Conservation (phyloP, 2,797 vertebrate species). For the Trachops cirrhosus region DNA sequence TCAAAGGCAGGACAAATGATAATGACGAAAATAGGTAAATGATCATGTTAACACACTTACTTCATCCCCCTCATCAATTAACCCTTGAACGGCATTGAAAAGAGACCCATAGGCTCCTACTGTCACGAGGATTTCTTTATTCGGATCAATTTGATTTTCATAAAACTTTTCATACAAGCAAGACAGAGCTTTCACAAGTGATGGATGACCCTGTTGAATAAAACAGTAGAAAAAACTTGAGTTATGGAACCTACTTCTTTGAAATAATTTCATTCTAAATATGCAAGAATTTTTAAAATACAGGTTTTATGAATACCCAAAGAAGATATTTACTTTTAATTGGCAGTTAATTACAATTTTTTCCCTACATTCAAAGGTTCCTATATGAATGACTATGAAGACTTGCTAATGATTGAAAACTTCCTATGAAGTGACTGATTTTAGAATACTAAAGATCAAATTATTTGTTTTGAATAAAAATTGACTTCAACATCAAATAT, state of each 20-base stretch:
- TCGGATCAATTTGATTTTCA: constrained; percentile 88
- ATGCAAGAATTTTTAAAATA: background rate
- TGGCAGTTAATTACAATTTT: background rate
- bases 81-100: constrained; percentile 90
- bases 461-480: constrained; percentile 11
- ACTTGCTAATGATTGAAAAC: background rate
- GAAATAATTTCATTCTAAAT: background rate
- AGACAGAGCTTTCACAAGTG: constrained; percentile 92
- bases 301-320: background rate
- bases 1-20: background rate
- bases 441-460: background rate
- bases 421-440: background rate
- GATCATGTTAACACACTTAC: constrained; percentile 78
- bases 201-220: constrained; percentile 90
- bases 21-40: background rate
- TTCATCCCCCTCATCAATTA: constrained; percentile 95
- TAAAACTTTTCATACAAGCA: constrained; percentile 91
- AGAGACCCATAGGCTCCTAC: constrained; percentile 95
- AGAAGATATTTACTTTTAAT: background rate
- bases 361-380: background rate
- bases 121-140: constrained; percentile 93
- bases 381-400: background rate
- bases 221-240: constrained; percentile 56
- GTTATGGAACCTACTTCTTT: background rate
- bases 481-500: background rate